These are phyloP conservation scores for Sula dactylatra DNA, from an alignment of 2,113 vertebrate species.

Conservation along the genomic window DNA sequence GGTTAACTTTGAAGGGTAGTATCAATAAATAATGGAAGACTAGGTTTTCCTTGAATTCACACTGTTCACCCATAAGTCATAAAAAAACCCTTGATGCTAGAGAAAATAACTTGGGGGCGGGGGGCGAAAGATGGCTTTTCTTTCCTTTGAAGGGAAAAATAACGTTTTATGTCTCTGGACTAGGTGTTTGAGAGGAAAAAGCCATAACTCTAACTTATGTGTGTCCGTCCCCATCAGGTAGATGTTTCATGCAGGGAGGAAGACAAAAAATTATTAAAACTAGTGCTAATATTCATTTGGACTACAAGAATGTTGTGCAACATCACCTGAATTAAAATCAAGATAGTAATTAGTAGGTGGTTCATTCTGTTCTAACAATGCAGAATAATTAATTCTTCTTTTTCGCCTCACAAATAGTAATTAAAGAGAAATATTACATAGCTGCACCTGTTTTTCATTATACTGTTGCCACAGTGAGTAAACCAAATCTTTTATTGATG, in stretches of 20 bases:
- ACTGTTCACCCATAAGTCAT: not conserved
- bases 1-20: not conserved
- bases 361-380: constrained; percentile 67
- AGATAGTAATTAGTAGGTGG: constrained; percentile 70
- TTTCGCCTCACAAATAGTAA: constrained; percentile 69
- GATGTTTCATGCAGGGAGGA: not conserved
- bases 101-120: not conserved
- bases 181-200: not conserved
- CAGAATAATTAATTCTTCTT: constrained; percentile 69
- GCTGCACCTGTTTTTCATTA: constrained; percentile 73
- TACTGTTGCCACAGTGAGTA: constrained; percentile 54
- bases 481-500: constrained; percentile 75
- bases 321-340: constrained; percentile 35
- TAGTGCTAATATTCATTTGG: constrained; percentile 60
- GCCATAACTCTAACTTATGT: not conserved
- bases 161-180: not conserved
- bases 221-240: not conserved
- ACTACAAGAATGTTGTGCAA: constrained; percentile 42
- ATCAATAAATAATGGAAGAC: constrained; percentile 49
- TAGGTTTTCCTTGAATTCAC: not conserved
- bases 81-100: not conserved
- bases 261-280: not conserved
- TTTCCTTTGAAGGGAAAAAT: not conserved
- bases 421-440: constrained; percentile 79
- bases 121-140: too few relatives aligned